Base-by-base conservation (phyloP, 1,140 invertebrate species). In the Dolichoris vasculosae region DNA sequence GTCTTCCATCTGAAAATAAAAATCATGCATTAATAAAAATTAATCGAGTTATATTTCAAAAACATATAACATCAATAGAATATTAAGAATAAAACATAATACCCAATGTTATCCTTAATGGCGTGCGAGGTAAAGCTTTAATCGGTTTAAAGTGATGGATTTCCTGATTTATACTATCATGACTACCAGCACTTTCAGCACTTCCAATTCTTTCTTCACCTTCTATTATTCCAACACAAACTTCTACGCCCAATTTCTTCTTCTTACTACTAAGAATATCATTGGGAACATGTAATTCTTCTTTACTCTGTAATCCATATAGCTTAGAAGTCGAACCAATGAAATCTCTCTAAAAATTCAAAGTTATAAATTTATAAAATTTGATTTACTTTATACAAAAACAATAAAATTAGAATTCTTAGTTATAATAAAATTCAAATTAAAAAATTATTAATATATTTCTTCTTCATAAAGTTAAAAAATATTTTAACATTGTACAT, bases 81-180 rank as follows among this genome's bases (percentile, higher is more conserved):
- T 48, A 26, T 48, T 67, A 79, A 20, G 13, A 35, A 64, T 20
- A 40, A 71, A 63, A 35, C n/a, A n/a, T 85, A 82, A 92, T 85
- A 93, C 92, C 93, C 85, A 89, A 86, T 86, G 90, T 90, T 51
- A 89, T 79, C 87, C 91, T 90, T 17, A 94, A 87, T 15, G 93
- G 90, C 23, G 93, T 94, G 81, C 93, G 92, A 77, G 94, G 94
- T 87, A 94, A 93, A 43, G 93, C 92, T 87, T 94, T 94, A 64
- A 95, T 95, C 32, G 94, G 94, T 86, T 95, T 95, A 78, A 95
- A 95, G 87, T 94, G 93, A 89, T 94, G 94, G 87, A 95, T 94
- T 88, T 95, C 94, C 87, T 94, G 94, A 88, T 94, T 94, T 51
- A 95, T 94, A 85, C 94, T 95, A 86, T 95, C 94, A 77, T 94